Percentiles rank a stretch among this genome's conserved stretches.
Conservation (phyloP, 2,113 vertebrate species). For the Hymenochirus boettgeri region DNA sequence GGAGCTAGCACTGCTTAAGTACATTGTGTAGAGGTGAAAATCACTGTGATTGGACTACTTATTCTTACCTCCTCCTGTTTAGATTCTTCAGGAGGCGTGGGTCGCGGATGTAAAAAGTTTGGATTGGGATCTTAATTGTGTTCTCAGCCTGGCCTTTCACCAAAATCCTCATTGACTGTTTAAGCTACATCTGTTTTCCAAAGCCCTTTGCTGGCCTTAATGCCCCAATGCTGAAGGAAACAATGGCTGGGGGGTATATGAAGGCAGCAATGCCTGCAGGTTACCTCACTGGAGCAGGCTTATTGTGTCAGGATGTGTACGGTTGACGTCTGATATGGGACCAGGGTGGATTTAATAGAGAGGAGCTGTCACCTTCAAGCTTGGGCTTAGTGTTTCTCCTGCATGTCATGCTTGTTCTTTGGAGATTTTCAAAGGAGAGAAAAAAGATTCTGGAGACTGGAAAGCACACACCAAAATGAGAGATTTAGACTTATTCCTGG, state of each 20-base stretch:
- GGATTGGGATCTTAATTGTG: conserved; percentile 19
- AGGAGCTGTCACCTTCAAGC: not conserved
- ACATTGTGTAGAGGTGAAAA: too few relatives aligned
- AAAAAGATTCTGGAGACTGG: not conserved
- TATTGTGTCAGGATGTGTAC: conserved; percentile 18
- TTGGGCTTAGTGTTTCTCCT: conserved; percentile 2
- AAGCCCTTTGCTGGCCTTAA: conserved; percentile 33
- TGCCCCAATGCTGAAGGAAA: conserved; percentile 11
- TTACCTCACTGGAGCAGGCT: not conserved
- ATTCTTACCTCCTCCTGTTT: conserved; percentile 35
- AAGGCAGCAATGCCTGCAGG: conserved; percentile 1
- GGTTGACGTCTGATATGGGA: conserved; percentile 23
- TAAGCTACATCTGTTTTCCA: conserved; percentile 15
- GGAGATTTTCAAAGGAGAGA: not conserved
- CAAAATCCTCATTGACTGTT: conserved; percentile 22
- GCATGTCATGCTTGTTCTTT: conserved; percentile 9
- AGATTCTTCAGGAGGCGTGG: conserved; percentile 98
- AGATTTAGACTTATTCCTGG: conserved; percentile 7
- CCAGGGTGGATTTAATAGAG: not conserved
- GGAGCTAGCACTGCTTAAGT: too few relatives aligned
- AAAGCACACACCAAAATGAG: not conserved
- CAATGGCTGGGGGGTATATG: not conserved
- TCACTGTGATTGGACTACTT: not conserved
- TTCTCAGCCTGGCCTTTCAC: conserved; percentile 28
- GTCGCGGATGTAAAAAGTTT: conserved; percentile 81